Percentiles rank a stretch among this genome's conserved stretches.
Conservation (phyloP, 1,140 invertebrate species). For the Drosophila lacertosa region DNA sequence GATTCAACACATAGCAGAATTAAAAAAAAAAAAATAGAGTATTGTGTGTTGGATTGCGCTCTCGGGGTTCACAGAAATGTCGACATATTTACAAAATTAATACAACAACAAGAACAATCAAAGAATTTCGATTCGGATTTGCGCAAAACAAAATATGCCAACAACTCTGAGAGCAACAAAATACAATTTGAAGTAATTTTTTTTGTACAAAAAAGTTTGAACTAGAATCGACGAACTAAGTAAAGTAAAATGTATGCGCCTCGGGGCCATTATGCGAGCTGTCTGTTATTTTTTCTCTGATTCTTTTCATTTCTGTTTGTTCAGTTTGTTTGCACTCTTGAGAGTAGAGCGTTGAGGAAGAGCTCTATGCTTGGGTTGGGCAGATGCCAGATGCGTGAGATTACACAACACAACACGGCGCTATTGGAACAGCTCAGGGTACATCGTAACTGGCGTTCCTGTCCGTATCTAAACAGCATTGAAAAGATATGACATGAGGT, state of each 20-base stretch:
- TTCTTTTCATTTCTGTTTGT: conserved; percentile 60
- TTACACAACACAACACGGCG: conserved; percentile 77
- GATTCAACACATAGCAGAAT: conserved; percentile 41
- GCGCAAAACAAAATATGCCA: conserved; percentile 72
- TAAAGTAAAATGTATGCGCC: conserved; percentile 35
- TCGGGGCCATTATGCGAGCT: conserved; percentile 37
- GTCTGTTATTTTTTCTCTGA: conserved; percentile 24
- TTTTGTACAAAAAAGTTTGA: conserved; percentile 46
- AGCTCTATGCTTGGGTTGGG: conserved; percentile 64
- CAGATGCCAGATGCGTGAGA: conserved; percentile 47
- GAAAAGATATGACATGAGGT: conserved; percentile 82
- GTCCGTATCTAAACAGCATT: conserved; percentile 83
- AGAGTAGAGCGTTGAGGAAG: conserved; percentile 60
- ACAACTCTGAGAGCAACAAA: conserved; percentile 68
- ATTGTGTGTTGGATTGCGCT: conserved; percentile 47
- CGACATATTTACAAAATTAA: conserved; percentile 82
- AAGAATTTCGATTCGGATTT: conserved; percentile 40
- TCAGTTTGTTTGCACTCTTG: conserved; percentile 60
- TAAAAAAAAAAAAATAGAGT: conserved; percentile 36
- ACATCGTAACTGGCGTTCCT: conserved; percentile 83
- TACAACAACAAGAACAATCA: conserved; percentile 66
- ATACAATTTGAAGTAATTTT: conserved; percentile 62
- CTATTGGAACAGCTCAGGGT: conserved; percentile 82
- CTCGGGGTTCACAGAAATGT: conserved; percentile 66
- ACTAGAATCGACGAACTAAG: conserved; percentile 63